Base-by-base conservation (phyloP, 1,140 invertebrate genomes). In the Hydropsyche tenuis region DNA sequence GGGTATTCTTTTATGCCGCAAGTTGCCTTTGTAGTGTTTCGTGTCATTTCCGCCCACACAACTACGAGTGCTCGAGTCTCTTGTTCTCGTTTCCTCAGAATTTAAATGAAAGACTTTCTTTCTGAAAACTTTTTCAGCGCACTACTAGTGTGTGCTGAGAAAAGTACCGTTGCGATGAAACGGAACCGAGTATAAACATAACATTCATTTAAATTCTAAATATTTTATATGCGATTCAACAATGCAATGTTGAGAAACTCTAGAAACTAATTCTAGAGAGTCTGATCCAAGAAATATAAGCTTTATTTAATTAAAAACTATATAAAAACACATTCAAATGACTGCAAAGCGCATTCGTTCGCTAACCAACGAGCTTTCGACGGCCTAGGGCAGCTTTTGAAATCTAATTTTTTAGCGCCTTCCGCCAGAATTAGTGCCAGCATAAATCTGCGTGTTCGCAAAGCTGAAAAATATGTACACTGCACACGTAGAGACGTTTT, bases 391-490 rank as follows among this genome's bases (percentile, higher is more conserved):
- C n/a, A n/a, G n/a, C n/a, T n/a, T n/a, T n/a, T n/a, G n/a, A 9
- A 9, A 37, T 9, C 30, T 37, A 37, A 37, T 37, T 37, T 37
- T 37, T 37, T 9, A 37, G 3, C 30, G 16, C 48, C 48, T 20
- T 18, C n/a, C n/a, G 7, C 0, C 48, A 9, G 16, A 53, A 20
- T 53, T 53, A 53, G 16, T 18, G 1, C 20, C 48, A 9, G 1
- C 9, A 20, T 53, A 53, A 53, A 53, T 53, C 48, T 53, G 48
- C 16, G 1, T 20, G 7, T n/a, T 18, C 14, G 48, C 30, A 37
- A 37, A 37, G 30, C 30, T 3, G 53, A 56, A 56, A 65, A 45
- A 72, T 63, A 63, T 72, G 62, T 62, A 63, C 12, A 45, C 11
- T 72, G 62, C 43, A 63, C 12, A 45, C 11, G 9, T 9, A 37